Percentiles rank a stretch among this genome's conserved stretches.
These are phyloP conservation scores for Leucophora obtusa DNA, from an alignment of 2,888 invertebrate species.

Conservation along the genomic window DNA sequence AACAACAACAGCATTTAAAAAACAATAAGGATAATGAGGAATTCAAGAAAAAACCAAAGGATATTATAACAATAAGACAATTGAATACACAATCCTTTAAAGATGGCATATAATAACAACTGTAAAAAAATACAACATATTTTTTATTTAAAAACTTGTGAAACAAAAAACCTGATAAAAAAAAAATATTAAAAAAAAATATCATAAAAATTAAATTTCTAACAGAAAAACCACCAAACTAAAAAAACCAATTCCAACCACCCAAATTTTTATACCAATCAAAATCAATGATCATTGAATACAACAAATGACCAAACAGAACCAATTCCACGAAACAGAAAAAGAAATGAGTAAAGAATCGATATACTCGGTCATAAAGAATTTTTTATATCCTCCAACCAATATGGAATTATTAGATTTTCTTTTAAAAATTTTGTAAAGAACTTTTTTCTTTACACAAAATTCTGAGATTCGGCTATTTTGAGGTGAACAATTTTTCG, in stretches of 20 bases:
- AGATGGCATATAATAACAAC: slow-evolving; percentile 61
- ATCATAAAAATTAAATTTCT: background rate
- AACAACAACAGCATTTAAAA: slow-evolving; percentile 61
- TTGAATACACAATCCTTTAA: slow-evolving; percentile 63
- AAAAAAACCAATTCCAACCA: slow-evolving; percentile 14
- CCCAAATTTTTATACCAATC: background rate
- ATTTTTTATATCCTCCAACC: background rate
- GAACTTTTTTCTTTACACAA: background rate
- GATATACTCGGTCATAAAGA: background rate
- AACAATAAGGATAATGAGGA: slow-evolving; percentile 14
- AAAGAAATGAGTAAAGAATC: background rate
- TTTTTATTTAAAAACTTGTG: background rate
- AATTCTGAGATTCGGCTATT: background rate
- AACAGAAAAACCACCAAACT: slow-evolving; percentile 51
- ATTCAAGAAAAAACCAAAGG: slow-evolving; percentile 69
- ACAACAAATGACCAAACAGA: background rate
- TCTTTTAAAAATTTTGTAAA: too few relatives aligned
- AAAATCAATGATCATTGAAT: slow-evolving; percentile 2
- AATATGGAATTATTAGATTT: too few relatives aligned
- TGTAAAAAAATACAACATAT: slow-evolving; percentile 34
- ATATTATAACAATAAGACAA: slow-evolving; percentile 73
- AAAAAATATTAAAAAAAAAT: background rate
- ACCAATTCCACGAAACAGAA: too few relatives aligned
- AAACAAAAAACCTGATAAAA: background rate
- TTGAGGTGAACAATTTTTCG: background rate